A percentile compares a stretch with the other conserved stretches of the same genome.
phyloP scores from a whole-genome alignment of 2,888 invertebrate species.

The Chironomus tentans region DNA sequence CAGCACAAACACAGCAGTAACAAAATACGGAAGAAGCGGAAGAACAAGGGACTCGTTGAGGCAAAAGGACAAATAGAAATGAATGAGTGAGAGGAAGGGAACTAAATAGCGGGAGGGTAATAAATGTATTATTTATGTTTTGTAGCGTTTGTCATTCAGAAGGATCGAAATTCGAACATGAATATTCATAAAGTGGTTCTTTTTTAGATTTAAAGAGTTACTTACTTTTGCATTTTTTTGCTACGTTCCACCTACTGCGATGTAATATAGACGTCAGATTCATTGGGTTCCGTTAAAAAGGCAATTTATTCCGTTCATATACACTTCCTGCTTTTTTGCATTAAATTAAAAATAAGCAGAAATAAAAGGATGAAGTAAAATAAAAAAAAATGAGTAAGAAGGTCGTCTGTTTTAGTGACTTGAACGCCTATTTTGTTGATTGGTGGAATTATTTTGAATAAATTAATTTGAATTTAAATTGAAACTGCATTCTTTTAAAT shows the following conservation, averaged over 20 bases:
- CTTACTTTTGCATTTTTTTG: background rate
- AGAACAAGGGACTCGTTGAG: background rate
- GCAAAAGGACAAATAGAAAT: background rate
- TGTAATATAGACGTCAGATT: background rate
- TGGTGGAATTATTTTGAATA: too few species aligned
- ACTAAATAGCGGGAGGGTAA: background rate
- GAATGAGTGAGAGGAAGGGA: background rate
- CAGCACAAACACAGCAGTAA: background rate
- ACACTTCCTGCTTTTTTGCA: background rate
- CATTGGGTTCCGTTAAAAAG: background rate
- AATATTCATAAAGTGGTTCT: constrained; percentile 9
- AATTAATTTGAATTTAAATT: too few species aligned
- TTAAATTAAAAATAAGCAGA: background rate
- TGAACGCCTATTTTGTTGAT: too few species aligned
- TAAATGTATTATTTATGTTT: constrained; percentile 26
- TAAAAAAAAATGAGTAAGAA: too few species aligned
- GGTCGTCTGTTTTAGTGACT: too few species aligned
- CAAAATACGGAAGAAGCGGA: background rate
- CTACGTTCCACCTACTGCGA: background rate
- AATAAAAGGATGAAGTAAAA: background rate
- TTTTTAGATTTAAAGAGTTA: background rate
- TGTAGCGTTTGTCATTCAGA: constrained; percentile 17
- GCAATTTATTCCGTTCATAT: constrained; percentile 1
- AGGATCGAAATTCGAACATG: constrained; percentile 6
- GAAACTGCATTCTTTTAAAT: too few species aligned